phyloP scores from a whole-genome alignment of 2,797 vertebrate genomes.

The Sebastiscus albofasciatus region DNA sequence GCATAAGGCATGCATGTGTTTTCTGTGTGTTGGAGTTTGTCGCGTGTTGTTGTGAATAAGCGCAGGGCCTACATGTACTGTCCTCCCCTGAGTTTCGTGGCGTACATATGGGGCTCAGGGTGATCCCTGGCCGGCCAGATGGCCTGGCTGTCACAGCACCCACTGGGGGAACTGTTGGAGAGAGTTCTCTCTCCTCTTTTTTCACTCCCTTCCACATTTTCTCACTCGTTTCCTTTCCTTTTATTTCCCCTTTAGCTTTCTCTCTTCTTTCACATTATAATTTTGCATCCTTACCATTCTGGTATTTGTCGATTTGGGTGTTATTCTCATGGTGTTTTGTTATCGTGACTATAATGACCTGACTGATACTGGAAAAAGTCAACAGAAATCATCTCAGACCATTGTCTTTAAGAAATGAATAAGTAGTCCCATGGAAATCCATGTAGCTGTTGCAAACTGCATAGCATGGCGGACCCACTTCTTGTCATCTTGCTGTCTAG shows the following conservation, averaged over 20 bases:
- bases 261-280: background rate
- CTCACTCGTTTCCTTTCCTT: background rate
- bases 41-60: constrained; percentile 9
- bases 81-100: constrained; percentile 48
- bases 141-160: constrained; percentile 65
- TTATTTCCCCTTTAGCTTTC: background rate
- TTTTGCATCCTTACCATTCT: background rate
- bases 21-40: constrained; percentile 7
- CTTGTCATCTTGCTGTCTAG: background rate
- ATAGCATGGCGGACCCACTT: background rate
- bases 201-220: constrained; percentile 16
- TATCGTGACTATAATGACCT: background rate
- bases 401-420: background rate
- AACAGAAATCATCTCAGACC: background rate
- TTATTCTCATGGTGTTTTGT: background rate
- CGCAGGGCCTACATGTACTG: constrained; percentile 37
- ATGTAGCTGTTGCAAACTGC: background rate
- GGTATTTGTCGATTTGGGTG: background rate
- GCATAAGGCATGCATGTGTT: constrained; percentile 12
- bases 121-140: constrained; percentile 71
- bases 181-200: constrained; percentile 27
- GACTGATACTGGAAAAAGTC: background rate
- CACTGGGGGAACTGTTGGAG: constrained; percentile 55
- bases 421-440: background rate
- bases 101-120: constrained; percentile 63